Evolutionary conservation across 2,797 vertebrate species (phyloP).

Genomic region (Tympanoctomys barrerae): DNA sequence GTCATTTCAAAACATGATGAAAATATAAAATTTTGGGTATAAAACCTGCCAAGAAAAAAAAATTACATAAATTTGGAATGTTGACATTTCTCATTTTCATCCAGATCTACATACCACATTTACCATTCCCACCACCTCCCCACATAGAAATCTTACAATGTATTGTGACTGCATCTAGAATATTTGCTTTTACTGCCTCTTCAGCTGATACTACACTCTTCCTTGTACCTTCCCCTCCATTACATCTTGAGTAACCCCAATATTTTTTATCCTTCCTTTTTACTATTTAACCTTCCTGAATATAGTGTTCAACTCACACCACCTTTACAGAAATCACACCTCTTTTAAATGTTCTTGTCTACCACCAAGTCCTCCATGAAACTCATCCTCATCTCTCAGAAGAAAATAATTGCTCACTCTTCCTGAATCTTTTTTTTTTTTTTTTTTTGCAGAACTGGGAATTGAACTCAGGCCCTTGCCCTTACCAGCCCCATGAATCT

Average conservation of each 20-base stretch:
- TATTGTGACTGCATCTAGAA: neutral
- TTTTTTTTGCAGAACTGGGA: too few species aligned
- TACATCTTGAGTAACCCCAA: conserved; percentile 3
- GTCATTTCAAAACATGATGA: conserved; percentile 71
- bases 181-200: conserved; percentile 5
- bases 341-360: neutral
- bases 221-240: conserved; percentile 3
- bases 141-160: neutral
- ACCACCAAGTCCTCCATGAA: conserved; percentile 1
- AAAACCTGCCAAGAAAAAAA: conserved; percentile 73
- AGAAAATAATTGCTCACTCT: conserved; percentile 24
- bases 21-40: conserved; percentile 70
- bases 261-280: conserved; percentile 28
- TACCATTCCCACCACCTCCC: neutral
- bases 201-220: neutral
- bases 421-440: neutral
- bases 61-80: conserved; percentile 71
- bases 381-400: conserved; percentile 5
- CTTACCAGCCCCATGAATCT: neutral
- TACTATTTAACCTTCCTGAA: conserved; percentile 39
- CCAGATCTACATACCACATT: conserved; percentile 43
- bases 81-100: conserved; percentile 69
- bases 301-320: neutral
- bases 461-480: too few species aligned
- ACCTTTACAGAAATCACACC: neutral